Evolutionary conservation across 2,797 vertebrate species (phyloP).

Genomic region (Anisognathus igniventris): DNA sequence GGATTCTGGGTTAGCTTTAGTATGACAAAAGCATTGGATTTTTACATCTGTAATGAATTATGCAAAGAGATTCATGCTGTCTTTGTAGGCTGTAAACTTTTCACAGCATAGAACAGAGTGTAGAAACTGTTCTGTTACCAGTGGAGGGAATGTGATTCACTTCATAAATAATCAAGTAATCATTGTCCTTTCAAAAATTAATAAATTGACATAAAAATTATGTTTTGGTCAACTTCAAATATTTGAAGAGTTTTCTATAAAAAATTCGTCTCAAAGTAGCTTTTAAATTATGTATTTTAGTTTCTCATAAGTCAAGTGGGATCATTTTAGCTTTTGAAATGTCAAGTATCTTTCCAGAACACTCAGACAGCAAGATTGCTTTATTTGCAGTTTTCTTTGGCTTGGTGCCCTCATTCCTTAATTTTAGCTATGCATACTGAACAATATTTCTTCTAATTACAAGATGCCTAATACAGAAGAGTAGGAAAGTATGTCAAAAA

Average conservation of each 20-base stretch:
- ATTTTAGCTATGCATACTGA: conserved; percentile 43
- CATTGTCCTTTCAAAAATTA: not conserved
- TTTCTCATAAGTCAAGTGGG: conserved; percentile 29
- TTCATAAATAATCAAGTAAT: not conserved
- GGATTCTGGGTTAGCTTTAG: not conserved
- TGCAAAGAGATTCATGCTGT: not conserved
- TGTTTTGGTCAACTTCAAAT: not conserved
- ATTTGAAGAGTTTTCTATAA: not conserved
- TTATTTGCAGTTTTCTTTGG: conserved; percentile 55
- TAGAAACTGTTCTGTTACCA: not conserved
- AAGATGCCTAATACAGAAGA: not conserved
- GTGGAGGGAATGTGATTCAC: not conserved
- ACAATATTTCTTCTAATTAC: conserved; percentile 45
- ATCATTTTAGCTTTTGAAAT: conserved; percentile 57
- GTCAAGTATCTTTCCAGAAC: conserved; percentile 30
- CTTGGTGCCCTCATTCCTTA: not conserved
- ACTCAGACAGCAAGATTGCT: conserved; percentile 30
- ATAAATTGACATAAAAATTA: not conserved
- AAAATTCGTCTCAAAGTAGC: not conserved
- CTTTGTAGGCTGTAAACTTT: not conserved
- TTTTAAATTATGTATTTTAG: conserved; percentile 27
- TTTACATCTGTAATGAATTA: not conserved
- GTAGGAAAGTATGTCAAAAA: conserved; percentile 6
- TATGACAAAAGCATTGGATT: not conserved
- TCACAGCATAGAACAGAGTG: not conserved